Evolutionary conservation across 2,797 vertebrate genomes (phyloP).

Genomic region (Erpetoichthys calabaricus): DNA sequence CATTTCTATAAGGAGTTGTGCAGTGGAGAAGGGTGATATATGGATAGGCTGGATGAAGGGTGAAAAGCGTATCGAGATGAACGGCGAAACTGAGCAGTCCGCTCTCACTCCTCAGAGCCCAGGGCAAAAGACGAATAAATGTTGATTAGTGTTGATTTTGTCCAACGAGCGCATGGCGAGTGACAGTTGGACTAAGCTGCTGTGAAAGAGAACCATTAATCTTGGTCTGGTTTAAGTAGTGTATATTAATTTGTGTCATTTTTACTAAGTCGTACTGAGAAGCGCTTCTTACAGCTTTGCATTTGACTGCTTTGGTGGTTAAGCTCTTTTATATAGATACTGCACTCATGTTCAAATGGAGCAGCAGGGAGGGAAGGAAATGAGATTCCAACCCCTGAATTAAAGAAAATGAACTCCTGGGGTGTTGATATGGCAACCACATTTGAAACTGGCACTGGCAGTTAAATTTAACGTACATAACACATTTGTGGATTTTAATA

Average conservation of each 20-base stretch:
- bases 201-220: slow-evolving; percentile 97
- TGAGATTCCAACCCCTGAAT: slow-evolving; percentile 79
- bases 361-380: slow-evolving; percentile 72
- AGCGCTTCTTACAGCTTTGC: slow-evolving; percentile 62
- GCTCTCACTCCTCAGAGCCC: slow-evolving; percentile 74
- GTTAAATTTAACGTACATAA: slow-evolving; percentile 51
- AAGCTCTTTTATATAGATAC: slow-evolving; percentile 46
- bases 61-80: slow-evolving; percentile 82
- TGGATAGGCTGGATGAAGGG: slow-evolving; percentile 79
- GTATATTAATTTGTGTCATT: slow-evolving; percentile 99
- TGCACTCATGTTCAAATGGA: slow-evolving; percentile 57
- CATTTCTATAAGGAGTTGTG: slow-evolving; percentile 52
- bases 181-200: slow-evolving; percentile 96
- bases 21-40: slow-evolving; percentile 73
- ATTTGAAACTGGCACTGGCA: slow-evolving; percentile 66
- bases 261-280: slow-evolving; percentile 81
- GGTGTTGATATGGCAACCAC: slow-evolving; percentile 92
- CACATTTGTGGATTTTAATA: slow-evolving; percentile 53
- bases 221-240: slow-evolving; percentile 99
- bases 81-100: slow-evolving; percentile 42
- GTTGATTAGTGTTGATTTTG: slow-evolving; percentile 99
- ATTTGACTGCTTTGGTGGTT: slow-evolving; percentile 55
- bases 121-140: slow-evolving; percentile 98
- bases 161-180: slow-evolving; percentile 81
- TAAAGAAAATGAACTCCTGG: slow-evolving; percentile 94